Evolutionary conservation across 2,888 invertebrate genomes (phyloP).

Genomic region (Toxonevra muliebris): DNA sequence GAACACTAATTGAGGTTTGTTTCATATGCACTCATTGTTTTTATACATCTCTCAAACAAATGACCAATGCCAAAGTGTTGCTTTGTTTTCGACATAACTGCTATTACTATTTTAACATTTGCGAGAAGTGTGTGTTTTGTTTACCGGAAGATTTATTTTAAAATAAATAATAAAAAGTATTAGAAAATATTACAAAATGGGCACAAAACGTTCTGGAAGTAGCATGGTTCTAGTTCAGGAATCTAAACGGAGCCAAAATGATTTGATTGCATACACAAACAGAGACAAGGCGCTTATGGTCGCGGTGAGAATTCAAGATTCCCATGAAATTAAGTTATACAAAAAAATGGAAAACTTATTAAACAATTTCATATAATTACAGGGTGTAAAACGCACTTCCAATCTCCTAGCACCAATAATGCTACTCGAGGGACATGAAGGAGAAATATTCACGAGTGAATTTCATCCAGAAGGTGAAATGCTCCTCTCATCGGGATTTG

Average conservation of each 20-base stretch:
- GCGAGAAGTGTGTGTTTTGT: no score
- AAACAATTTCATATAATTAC: constrained; percentile 12
- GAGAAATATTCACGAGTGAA: constrained; percentile 91
- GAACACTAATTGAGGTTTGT: no score
- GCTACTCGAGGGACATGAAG: constrained; percentile 95
- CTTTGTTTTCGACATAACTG: no score
- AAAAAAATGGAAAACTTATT: background rate
- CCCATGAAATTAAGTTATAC: background rate
- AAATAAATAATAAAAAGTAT: no score
- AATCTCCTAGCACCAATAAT: constrained; percentile 92
- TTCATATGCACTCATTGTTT: no score
- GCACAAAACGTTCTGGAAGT: constrained; percentile 54
- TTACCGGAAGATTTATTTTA: no score
- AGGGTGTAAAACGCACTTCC: constrained; percentile 83
- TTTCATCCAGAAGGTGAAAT: constrained; percentile 98
- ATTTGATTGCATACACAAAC: constrained; percentile 74
- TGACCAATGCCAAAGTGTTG: no score
- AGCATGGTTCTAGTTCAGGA: constrained; percentile 65
- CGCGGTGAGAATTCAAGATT: constrained; percentile 68
- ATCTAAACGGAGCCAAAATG: constrained; percentile 76
- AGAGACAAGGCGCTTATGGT: constrained; percentile 81
- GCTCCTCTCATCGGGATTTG: constrained; percentile 93
- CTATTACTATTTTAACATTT: no score
- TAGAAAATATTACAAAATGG: constrained; percentile 9
- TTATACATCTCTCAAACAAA: no score